Percentiles rank a stretch among this genome's conserved stretches.
phyloP scores from a whole-genome alignment of 1,140 invertebrate species.

The Yoshiicerus persimilis region DNA sequence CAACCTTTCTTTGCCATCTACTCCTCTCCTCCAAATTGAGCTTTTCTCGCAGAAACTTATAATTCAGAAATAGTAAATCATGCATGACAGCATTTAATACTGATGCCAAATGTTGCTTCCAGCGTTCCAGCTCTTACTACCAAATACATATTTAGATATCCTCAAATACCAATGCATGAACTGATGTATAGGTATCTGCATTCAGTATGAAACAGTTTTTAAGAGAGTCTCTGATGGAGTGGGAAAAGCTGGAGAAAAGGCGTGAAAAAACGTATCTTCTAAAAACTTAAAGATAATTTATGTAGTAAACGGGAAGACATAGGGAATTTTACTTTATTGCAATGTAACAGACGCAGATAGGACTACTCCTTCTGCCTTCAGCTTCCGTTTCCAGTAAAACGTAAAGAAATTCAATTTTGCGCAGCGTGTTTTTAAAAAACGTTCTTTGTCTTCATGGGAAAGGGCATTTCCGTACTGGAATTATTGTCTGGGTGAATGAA shows the following conservation, averaged over 20 bases:
- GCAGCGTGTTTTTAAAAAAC: too few relatives aligned
- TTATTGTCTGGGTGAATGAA: too few relatives aligned
- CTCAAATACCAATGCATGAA: not conserved
- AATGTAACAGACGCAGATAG: not conserved
- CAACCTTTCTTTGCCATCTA: not conserved
- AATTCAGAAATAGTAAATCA: constrained; percentile 21
- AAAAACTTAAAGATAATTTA: not conserved
- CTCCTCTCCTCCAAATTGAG: not conserved
- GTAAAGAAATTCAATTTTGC: too few relatives aligned
- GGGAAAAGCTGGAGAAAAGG: not conserved
- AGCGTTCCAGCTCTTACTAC: not conserved
- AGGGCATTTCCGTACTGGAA: too few relatives aligned
- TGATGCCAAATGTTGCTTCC: not conserved
- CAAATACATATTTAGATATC: not conserved
- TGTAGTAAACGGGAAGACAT: not conserved
- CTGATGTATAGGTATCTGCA: not conserved
- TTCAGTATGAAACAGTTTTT: not conserved
- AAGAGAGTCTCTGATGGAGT: not conserved
- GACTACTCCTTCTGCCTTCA: too few relatives aligned
- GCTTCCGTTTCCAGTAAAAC: too few relatives aligned
- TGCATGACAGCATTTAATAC: constrained; percentile 10
- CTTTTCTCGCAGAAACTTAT: not conserved
- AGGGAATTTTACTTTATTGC: not conserved
- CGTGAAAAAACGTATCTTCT: not conserved
- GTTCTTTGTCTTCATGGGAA: too few relatives aligned